Base-by-base conservation (phyloP, 2,113 vertebrate genomes). In the Zosterops borbonicus region DNA sequence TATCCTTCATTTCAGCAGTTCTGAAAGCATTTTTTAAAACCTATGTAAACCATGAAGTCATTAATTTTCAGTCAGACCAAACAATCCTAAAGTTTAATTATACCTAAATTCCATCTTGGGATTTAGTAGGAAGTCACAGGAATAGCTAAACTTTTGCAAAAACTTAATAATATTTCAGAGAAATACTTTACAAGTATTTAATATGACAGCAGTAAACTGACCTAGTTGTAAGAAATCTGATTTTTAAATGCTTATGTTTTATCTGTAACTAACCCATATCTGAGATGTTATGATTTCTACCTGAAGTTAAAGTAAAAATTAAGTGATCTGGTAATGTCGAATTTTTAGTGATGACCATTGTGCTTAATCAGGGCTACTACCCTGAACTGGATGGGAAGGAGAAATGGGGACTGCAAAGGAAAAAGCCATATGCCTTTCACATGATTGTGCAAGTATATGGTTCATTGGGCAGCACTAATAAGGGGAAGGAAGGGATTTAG, bases 401-500 rank as follows among this genome's bases (percentile, higher is more conserved):
- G 46, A 6, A 41, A 47, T 58, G 9, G 21, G 23, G 16, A 50
- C 63, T 70, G 56, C 64, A 89, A 86, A 78, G 59, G 67, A 55
- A 94, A 83, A 83, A 92, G 75, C 70, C 67, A 83, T 39, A 69
- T 0, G 0, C 55, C 44, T 95, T 93, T 90, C 90, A 81, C 90
- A 59, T 81, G 88, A 52, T 86, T 86, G 71, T 94, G 39, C 75
- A 70, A 75, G 60, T 77, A 18, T 56, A 70, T 59, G 92, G 90
- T 90, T 93, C 90, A 67, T 69, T 93, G 90, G 73, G 76, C 90
- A 92, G 71, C 68, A 31, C 55, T 95, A 92, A 95, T 89, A 88
- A 95, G 79, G 42, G 95, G 85, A 97, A 95, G 94, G 88, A 96
- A 92, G 83, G 83, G 96, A 93, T 96, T 96, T 96, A 90, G 50